A percentile compares a stretch with the other conserved stretches of the same genome.
Conservation (phyloP, 2,888 invertebrate species). For the Rhabditoides inermis region DNA sequence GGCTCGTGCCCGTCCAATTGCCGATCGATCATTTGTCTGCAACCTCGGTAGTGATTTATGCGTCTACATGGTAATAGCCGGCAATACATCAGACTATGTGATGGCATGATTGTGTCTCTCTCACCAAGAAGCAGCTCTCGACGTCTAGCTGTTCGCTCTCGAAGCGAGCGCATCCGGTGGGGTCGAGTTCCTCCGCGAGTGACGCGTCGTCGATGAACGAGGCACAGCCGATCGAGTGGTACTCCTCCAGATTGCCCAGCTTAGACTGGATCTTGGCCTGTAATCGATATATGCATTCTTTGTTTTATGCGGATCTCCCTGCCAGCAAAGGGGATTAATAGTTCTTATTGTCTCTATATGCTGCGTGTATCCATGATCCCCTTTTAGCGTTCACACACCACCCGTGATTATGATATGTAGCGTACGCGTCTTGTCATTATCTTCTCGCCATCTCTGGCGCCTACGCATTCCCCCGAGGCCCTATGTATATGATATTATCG, state of each 20-base stretch:
- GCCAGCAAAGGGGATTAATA: too few species aligned
- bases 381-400: too few species aligned
- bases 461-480: too few species aligned
- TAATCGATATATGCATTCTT: background rate
- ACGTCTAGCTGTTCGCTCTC: conserved; percentile 36
- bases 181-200: conserved; percentile 44
- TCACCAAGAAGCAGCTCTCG: conserved; percentile 35
- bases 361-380: too few species aligned
- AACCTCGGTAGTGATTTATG: background rate
- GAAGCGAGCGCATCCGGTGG: conserved; percentile 46
- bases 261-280: conserved; percentile 31
- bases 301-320: too few species aligned
- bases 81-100: background rate
- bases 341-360: too few species aligned
- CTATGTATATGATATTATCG: too few species aligned
- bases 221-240: conserved; percentile 41
- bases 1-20: conserved; percentile 36
- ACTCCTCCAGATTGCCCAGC: conserved; percentile 35
- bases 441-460: too few species aligned
- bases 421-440: too few species aligned
- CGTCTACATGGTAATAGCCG: background rate
- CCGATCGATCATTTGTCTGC: conserved; percentile 36
- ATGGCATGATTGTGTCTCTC: background rate
- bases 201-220: conserved; percentile 29
- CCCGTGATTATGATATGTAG: too few species aligned